Base-by-base conservation (phyloP, 2,113 vertebrate genomes). In the Ctenomys sociabilis region DNA sequence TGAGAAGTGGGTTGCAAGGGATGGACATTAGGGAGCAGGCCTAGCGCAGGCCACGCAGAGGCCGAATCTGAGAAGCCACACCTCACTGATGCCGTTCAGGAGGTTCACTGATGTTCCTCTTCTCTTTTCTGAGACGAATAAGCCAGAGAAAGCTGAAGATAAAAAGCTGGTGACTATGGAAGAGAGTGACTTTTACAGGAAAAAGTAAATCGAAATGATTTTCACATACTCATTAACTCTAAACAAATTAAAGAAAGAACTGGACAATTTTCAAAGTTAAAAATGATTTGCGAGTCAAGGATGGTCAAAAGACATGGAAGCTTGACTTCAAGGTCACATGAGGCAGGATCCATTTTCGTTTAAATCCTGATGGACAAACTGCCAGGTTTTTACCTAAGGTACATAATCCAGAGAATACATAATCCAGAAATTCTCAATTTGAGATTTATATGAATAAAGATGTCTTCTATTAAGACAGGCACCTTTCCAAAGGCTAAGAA, bases 351-450 rank as follows among this genome's bases (percentile, higher is more conserved):
- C 52, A 90, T 88, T 90, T 75, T 90, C 78, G 30, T 72, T 61
- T 90, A 95, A 68, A 68, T 40, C 2, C 26, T 49, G 68, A 40
- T 17, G n/a, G 49, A 91, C 35, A 85, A 90, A 78, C 14, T 24
- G 5, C 35, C 73, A 95, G 64, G 32, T 85, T 83, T 88, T 94
- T 94, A 78, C 59, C 21, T 96, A 78, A 90, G 49, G 19, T 2
- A 59, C 4, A 78, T 72, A 59, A 91, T 49, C 45, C 68, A 81
- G 45, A 97, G n/a, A n/a, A n/a, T 2, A 59, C 4, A 78, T 72
- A 59, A 91, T 49, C 45, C 68, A 81, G 45, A 97, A 92, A 91
- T 91, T 35, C 49, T 87, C 89, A 93, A 88, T 92, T 91, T 97
- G 30, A 90, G 80, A 52, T 3, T 94, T 75, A 95, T 22, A 35